Conservation (phyloP, 2,888 invertebrate genomes). For the Melanargia galathea region DNA sequence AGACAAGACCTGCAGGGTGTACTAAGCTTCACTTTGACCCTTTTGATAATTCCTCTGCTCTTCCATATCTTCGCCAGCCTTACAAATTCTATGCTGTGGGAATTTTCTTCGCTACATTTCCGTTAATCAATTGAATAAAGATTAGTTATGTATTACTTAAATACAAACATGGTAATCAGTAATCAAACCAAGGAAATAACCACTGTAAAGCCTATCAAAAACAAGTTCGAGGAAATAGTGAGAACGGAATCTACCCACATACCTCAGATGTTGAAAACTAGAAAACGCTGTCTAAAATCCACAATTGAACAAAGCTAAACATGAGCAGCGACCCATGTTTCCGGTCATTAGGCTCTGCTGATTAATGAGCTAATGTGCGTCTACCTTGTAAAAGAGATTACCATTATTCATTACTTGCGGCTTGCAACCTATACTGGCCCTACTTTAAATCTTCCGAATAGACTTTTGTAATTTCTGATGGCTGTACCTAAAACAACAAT, state of each 20-base stretch:
- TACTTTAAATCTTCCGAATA: slow-evolving; percentile 27
- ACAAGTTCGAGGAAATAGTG: slow-evolving; percentile 13
- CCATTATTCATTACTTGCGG: slow-evolving; percentile 23
- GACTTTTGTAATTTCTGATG: slow-evolving; percentile 27
- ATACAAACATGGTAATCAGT: no score
- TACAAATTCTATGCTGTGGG: no score
- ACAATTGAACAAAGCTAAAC: slow-evolving; percentile 26
- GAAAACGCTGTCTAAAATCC: slow-evolving; percentile 23
- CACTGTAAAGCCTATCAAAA: background rate
- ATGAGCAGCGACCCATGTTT: slow-evolving; percentile 28
- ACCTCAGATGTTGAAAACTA: slow-evolving; percentile 17
- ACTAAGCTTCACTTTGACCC: no score
- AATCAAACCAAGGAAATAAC: background rate
- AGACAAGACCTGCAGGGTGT: no score
- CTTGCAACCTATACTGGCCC: slow-evolving; percentile 22
- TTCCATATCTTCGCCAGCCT: no score
- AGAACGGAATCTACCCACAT: background rate
- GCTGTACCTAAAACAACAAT: slow-evolving; percentile 34
- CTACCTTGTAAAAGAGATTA: slow-evolving; percentile 26
- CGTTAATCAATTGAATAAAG: no score
- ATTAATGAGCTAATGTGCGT: slow-evolving; percentile 29
- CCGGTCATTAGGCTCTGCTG: slow-evolving; percentile 34
- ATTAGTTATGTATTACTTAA: no score
- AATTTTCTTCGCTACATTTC: no score
- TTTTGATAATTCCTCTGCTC: no score